phyloP scores from a whole-genome alignment of 2,888 invertebrate genomes.

The Thysanoteuthis rhombus region DNA sequence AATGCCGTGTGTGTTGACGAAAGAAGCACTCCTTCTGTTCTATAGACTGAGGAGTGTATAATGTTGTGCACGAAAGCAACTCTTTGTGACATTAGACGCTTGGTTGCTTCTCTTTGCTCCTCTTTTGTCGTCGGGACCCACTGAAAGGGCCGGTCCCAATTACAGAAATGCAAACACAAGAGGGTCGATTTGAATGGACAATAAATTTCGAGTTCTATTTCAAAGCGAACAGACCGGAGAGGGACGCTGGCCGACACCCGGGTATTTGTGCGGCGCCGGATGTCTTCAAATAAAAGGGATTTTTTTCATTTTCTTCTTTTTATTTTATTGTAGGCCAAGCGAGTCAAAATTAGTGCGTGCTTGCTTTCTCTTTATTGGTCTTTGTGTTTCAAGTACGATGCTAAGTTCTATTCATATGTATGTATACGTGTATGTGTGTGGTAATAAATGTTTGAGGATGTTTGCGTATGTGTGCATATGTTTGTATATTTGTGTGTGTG shows the following conservation, averaged over 20 bases:
- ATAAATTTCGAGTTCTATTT: not conserved
- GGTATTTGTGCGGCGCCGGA: not conserved
- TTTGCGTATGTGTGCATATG: not conserved
- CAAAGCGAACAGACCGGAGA: not conserved
- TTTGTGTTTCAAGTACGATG: not conserved
- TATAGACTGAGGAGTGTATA: too few relatives aligned
- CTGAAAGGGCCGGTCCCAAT: not conserved
- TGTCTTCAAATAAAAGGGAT: not conserved
- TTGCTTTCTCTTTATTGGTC: not conserved
- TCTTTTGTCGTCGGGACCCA: not conserved
- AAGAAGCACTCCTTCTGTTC: not conserved
- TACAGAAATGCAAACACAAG: constrained; percentile 12
- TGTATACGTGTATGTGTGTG: not conserved
- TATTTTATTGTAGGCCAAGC: not conserved
- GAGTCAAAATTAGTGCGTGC: not conserved
- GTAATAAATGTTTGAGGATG: not conserved
- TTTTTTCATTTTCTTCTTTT: not conserved
- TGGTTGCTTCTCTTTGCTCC: not conserved
- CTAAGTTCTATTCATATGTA: not conserved
- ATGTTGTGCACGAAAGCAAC: not conserved
- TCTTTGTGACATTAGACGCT: not conserved
- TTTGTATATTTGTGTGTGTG: not conserved
- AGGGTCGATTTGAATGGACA: not conserved
- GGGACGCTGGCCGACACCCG: not conserved
- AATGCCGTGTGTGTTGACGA: not conserved